Base-by-base conservation (phyloP, 2,888 invertebrate genomes). In the Clitarchus hookeri region DNA sequence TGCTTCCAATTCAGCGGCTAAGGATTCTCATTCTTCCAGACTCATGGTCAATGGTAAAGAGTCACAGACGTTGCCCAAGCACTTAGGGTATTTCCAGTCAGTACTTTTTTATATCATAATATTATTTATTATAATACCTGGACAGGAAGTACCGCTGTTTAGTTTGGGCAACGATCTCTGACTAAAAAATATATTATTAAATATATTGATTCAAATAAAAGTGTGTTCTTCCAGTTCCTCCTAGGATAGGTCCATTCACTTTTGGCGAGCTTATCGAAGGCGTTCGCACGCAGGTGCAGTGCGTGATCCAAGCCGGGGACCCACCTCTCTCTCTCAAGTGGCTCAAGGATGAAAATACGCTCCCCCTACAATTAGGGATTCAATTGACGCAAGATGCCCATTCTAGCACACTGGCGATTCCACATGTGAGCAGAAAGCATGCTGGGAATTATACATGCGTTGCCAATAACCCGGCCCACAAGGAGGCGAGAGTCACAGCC, bases 261-360 rank as follows among this genome's bases (percentile, higher is more conserved):
- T 90, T 90, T 87, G 90, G 90, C 84, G 90, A 90, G 87, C 89
- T 90, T 85, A 89, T 89, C 85, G 88, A 89, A 86, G 89, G 89
- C 80, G 89, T 88, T 48, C 87, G 89, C 83, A 87, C 92, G 89
- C 90, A 90, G 90, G 88, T 91, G 44, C 91, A 92, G 87, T 92
- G 92, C 89, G 91, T 91, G 36, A 91, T 92, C 87, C 91, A 91
- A 88, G 91, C 91, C 85, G 93, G 93, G 6, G 92, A 93, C 89
- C 90, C 91, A 48, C 93, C 93, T 26, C 90, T 93, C 84, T 90
- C 89, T 85, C 91, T 93, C 86, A 89, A 89, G 54, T 93, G 93
- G 93, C 90, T 90, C 83, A 92, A 92, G 88, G 92, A 93, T 89
- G 92, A 91, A n/a, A 88, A 90, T 23, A 90, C 90, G 9, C 91